Evolutionary conservation across 2,113 vertebrate genomes (phyloP).

Genomic region (Pterocles burchelli): DNA sequence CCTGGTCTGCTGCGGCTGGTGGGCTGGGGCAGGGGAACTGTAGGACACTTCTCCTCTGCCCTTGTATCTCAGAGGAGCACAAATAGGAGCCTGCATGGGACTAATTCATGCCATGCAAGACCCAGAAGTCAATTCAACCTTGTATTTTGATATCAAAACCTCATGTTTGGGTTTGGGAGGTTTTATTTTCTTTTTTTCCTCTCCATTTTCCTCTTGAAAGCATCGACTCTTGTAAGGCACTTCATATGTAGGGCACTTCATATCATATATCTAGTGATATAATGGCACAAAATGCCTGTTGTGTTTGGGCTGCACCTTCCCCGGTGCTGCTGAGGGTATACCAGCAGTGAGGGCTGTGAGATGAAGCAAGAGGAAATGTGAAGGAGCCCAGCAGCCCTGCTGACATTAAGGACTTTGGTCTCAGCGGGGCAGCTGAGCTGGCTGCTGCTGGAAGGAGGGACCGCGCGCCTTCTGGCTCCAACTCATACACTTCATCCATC

Average conservation of each 20-base stretch:
- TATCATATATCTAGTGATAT: accelerated
- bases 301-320: background rate
- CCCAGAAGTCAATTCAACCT: background rate
- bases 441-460: background rate
- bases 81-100: background rate
- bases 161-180: background rate
- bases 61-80: background rate
- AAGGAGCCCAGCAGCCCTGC: background rate
- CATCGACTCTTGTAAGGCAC: background rate
- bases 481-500: accelerated
- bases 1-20: background rate
- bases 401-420: background rate
- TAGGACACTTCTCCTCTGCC: background rate
- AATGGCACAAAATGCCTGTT: background rate
- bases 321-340: background rate
- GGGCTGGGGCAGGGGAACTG: background rate
- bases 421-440: background rate
- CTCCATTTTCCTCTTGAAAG: background rate
- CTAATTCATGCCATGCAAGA: background rate
- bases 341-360: background rate
- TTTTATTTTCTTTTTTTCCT: background rate
- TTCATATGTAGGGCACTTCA: no score
- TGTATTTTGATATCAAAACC: background rate
- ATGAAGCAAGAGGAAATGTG: background rate
- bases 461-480: background rate